Evolutionary conservation across 2,797 vertebrate species (phyloP), one percentile per base, ranked within the genome.

Genomic region (Ficedula albicollis): DNA sequence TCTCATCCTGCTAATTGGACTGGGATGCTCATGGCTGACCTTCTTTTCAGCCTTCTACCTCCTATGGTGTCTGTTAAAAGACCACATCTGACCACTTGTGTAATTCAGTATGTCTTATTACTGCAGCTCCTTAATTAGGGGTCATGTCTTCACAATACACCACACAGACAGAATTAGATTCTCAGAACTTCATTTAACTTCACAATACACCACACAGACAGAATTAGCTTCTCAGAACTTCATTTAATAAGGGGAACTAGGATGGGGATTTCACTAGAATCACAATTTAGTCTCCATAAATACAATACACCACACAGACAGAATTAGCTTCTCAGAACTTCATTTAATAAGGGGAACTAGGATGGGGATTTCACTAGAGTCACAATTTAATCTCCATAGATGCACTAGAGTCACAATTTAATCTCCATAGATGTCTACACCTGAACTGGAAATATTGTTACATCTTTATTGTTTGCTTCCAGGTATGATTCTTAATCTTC

Each of bases 1-100:
- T 89, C 67, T 87, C 26, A 75, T 86, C 63, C 68, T 89, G 54
- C 70, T 94, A 95, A 96, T 86, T 91, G 75, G 73, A 77, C 66
- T 46, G 56, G 58, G 51, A 34, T 74, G 41, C 32, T 93, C 26
- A 51, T 8, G 19, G 22, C 25, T 95, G 86, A 88, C 67, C 78
- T 87, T 87, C 49, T 90, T 87, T 76, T 82, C 60, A 83, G n/a
- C 60, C 27, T 90, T 87, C 63, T 54, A 30, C 38, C 69, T 39
- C n/a, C 1, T 6, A 1, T 68, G 32, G 34, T 0, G 0, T 74
- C 49, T 83, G 68, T 81, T 94, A 56, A 76, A 94, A 67, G 56
- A 69, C 14, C 62, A 70, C 34, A 55, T 77, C 73, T 89, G 55
- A 87, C 18, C 56, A 77, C 41, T 89, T 63, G 23, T 79, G 46